Evolutionary conservation across 2,888 invertebrate species (phyloP).

Genomic region (Epiperipatus broadwayi): DNA sequence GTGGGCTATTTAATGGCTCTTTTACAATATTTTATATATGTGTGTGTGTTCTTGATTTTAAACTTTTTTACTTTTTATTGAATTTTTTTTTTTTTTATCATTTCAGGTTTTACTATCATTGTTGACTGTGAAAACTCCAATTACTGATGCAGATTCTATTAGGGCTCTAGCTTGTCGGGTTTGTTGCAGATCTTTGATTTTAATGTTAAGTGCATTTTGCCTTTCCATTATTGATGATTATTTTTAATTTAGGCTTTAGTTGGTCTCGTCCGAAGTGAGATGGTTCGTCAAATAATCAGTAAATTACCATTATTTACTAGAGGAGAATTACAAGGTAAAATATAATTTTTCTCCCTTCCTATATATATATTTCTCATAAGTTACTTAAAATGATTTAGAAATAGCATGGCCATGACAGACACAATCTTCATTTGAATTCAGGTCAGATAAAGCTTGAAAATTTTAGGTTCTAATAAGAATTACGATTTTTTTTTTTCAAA

Average conservation of each 20-base stretch:
- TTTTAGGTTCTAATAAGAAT: too few species aligned
- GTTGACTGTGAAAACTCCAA: conserved; percentile 76
- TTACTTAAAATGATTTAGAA: too few species aligned
- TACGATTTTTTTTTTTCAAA: too few species aligned
- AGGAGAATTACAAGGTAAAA: conserved; percentile 65
- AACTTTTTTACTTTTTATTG: too few species aligned
- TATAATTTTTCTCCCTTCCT: too few species aligned
- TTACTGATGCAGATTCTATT: conserved; percentile 88
- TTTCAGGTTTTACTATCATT: conserved; percentile 63
- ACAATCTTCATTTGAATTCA: too few species aligned
- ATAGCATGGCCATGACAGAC: too few species aligned
- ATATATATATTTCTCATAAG: too few species aligned
- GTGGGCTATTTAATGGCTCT: too few species aligned
- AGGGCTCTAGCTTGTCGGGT: conserved; percentile 65
- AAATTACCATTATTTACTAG: conserved; percentile 82
- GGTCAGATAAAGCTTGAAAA: too few species aligned
- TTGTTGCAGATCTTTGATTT: conserved; percentile 11
- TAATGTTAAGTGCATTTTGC: background rate
- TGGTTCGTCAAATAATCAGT: conserved; percentile 74
- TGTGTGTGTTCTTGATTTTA: too few species aligned
- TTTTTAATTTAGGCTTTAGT: conserved; percentile 46
- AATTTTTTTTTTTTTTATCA: too few species aligned
- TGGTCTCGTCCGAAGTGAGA: conserved; percentile 79
- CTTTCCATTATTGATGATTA: conserved; percentile 4
- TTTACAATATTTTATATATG: conserved; percentile 11